These are phyloP conservation scores for Calidris pygmaea DNA, from an alignment of 2,113 vertebrate genomes.

Conservation along the genomic window DNA sequence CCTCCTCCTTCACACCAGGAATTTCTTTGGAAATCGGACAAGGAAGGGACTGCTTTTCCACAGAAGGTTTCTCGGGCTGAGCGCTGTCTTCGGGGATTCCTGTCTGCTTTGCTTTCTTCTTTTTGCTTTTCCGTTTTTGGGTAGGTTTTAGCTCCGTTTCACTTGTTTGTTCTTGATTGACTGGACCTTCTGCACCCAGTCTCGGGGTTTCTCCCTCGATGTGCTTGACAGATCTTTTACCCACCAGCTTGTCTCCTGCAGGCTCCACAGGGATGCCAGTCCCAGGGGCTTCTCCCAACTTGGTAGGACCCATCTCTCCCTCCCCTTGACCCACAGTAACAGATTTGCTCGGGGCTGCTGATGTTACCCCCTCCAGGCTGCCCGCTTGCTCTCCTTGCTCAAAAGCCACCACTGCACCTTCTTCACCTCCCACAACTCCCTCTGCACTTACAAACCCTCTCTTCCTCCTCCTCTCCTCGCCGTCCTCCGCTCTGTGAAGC, in stretches of 20 bases:
- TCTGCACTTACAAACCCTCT: background rate
- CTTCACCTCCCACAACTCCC: background rate
- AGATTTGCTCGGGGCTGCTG: background rate
- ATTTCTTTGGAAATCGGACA: background rate
- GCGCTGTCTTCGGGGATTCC: background rate
- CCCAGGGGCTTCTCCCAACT: background rate
- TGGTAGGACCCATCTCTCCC: background rate
- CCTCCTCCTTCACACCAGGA: conserved; percentile 4
- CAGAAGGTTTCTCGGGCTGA: background rate
- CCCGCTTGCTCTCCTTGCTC: background rate
- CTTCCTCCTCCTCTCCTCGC: background rate
- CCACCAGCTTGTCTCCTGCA: background rate
- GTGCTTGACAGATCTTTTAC: background rate
- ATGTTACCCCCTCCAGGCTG: background rate
- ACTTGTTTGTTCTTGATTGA: background rate
- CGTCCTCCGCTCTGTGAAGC: background rate
- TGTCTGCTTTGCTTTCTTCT: conserved; percentile 44
- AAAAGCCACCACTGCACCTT: background rate
- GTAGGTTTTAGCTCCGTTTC: background rate
- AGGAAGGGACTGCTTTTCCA: background rate
- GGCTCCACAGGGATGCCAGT: background rate
- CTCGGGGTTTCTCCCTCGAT: background rate
- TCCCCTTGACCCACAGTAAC: background rate
- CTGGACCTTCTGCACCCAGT: background rate
- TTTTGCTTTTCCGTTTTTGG: conserved; percentile 32